Base-by-base conservation (phyloP, 2,888 invertebrate genomes). In the Hirudinaria manillensis region DNA sequence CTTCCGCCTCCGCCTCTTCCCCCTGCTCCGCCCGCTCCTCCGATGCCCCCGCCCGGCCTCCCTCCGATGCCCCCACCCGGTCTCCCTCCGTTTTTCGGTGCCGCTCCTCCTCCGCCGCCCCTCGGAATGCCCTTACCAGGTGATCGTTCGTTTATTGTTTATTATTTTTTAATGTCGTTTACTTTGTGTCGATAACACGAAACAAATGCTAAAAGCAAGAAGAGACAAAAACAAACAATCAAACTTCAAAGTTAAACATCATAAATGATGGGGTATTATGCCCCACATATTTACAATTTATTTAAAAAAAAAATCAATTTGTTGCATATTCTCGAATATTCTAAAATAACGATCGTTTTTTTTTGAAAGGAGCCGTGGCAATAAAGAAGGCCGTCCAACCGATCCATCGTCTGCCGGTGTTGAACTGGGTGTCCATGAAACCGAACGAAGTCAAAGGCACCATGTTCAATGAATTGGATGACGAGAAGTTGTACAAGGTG, bases 381-480 rank as follows among this genome's bases (percentile, higher is more conserved):
- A 97, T 98, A 83, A 98, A 98, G 87, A 89, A 93, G 84, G 94
- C 94, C 86, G 92, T 97, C 79, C 93, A 94, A 86, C 96, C 98
- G 53, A 97, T 96, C 87, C 85, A 85, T 80, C 83, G 86, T 86
- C 88, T 99, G 83, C 98, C 98, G 0, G 94, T 97, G 74, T 88
- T 99, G 75, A 98, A 99, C 87, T 99, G 99, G 99, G 92, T 96
- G 79, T 94, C 97, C 27, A 88, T 99, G 81, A 98, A 98, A 84
- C 98, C 98, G 32, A 81, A 85, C 76, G 85, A 81, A 82, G 93
- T 98, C 53, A 92, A 97, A 82, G 98, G 98, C 77, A 99, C 99
- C 56, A 93, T 99, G 79, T 99, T 99, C 88, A 95, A 95, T 86
- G 97, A 98, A 84, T 87, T 99, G 75, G 97, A 99, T 86, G 99